These are phyloP conservation scores for Scartelaos histophorus DNA, from an alignment of 2,113 vertebrate genomes.

Conservation along the genomic window DNA sequence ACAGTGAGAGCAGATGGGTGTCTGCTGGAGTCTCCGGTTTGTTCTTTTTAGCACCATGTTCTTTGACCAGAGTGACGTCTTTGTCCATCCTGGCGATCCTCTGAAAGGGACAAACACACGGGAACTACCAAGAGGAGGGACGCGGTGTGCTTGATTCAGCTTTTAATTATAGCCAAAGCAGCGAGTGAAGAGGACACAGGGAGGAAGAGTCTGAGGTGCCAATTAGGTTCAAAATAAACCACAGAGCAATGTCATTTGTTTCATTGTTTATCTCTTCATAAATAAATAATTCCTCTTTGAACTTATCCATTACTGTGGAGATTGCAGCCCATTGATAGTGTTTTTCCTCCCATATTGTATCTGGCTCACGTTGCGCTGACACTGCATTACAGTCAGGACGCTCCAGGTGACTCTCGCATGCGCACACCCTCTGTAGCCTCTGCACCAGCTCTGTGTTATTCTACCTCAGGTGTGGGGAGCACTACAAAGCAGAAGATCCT, in stretches of 20 bases:
- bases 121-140: slow-evolving; percentile 39
- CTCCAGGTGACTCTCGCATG: slow-evolving; percentile 39
- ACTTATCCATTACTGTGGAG: neutral
- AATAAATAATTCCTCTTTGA: neutral
- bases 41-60: slow-evolving; percentile 42
- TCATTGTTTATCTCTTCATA: neutral
- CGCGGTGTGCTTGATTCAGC: slow-evolving; percentile 34
- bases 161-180: slow-evolving; percentile 58
- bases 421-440: slow-evolving; percentile 15
- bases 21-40: slow-evolving; percentile 15
- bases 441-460: slow-evolving; percentile 7
- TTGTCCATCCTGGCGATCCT: slow-evolving; percentile 28
- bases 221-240: neutral
- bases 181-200: slow-evolving; percentile 30
- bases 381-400: slow-evolving; percentile 36
- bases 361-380: slow-evolving; percentile 53
- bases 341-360: slow-evolving; percentile 32
- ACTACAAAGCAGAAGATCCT: neutral
- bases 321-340: slow-evolving; percentile 29
- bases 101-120: slow-evolving; percentile 23
- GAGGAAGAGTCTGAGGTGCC: slow-evolving; percentile 5
- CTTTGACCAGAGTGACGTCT: slow-evolving; percentile 38
- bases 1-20: slow-evolving; percentile 39
- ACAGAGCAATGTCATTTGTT: neutral
- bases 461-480: slow-evolving; percentile 15